Evolutionary conservation across 2,113 vertebrate species (phyloP), one percentile per base, ranked within the genome.

Genomic region (Trinectes maculatus): DNA sequence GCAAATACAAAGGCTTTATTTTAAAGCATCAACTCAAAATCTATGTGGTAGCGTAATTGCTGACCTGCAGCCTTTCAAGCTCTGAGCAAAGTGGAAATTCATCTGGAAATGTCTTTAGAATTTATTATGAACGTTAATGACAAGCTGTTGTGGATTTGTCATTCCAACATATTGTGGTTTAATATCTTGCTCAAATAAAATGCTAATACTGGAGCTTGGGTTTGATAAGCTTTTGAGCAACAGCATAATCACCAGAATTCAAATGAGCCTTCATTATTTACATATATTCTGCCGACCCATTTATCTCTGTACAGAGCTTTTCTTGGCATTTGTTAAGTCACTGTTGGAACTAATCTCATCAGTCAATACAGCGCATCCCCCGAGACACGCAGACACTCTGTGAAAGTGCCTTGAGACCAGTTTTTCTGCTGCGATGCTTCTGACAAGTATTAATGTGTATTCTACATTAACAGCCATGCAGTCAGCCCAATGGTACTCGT

Each of bases 401-500:
- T n/a, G n/a, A n/a, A 8, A 58, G 53, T 66, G 46, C 67, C 42
- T 57, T 55, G 24, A 16, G 28, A 63, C 15, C 24, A 10, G 25
- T 55, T 53, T 53, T 55, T 39, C 21, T 39, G 18, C 39, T 19
- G 11, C 1, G 3, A 13, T 9, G 22, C n/a, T 21, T 44, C 51
- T 70, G 49, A 74, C 29, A 15, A 43, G 24, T 47, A 6, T 21
- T 49, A 28, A 80, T 79, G 36, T 3, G 1, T 66, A 52, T 84
- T 56, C 22, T 70, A 42, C 70, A 57, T 70, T 47, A 48, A 57
- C 89, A 99, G 97, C 94, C 81, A 93, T 95, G 71, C 96, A 98
- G 79, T 99, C 97, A 52, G 93, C 96, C 70, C 97, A 98, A 21
- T 99, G 97, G 97, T 99, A 98, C 91, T 99, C 96, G 9, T 99